phyloP scores from a whole-genome alignment of 2,113 vertebrate genomes.

The Chrysemys picta region DNA sequence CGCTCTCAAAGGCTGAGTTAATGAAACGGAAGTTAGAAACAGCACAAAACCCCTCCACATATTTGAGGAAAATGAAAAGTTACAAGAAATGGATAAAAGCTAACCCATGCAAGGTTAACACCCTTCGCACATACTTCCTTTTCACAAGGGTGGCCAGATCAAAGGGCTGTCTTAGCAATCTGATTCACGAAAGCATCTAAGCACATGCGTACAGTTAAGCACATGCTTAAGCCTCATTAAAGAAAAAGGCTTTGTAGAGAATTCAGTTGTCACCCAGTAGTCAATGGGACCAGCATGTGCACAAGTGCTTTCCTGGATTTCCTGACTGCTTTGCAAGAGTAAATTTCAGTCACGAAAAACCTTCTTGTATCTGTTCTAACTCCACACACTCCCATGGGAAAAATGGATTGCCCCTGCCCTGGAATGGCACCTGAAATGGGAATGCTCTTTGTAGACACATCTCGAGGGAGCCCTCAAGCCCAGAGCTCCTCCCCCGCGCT shows the following conservation, averaged over 20 bases:
- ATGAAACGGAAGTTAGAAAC: not conserved
- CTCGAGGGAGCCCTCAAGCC: not conserved
- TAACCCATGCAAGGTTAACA: accelerated
- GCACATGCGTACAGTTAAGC: not conserved
- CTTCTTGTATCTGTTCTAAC: not conserved
- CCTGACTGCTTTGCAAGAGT: not conserved
- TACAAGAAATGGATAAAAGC: accelerated
- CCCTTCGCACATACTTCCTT: accelerated
- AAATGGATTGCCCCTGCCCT: slow-evolving; percentile 4
- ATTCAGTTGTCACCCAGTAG: not conserved
- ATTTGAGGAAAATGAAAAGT: not conserved
- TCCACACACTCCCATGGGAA: not conserved
- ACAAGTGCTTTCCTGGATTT: not conserved
- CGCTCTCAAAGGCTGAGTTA: not conserved
- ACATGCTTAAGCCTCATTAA: accelerated
- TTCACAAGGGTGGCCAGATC: accelerated
- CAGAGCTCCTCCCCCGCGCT: not conserved
- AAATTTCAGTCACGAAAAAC: not conserved
- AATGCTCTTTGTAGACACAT: not conserved
- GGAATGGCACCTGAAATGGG: not conserved
- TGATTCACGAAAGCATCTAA: accelerated
- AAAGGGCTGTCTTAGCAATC: not conserved
- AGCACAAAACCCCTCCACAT: not conserved
- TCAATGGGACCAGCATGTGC: accelerated
- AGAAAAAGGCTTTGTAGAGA: not conserved